Evolutionary conservation across 2,113 vertebrate genomes (phyloP), one percentile per base, ranked within the genome.

Genomic region (Paraplagusia blochii): DNA sequence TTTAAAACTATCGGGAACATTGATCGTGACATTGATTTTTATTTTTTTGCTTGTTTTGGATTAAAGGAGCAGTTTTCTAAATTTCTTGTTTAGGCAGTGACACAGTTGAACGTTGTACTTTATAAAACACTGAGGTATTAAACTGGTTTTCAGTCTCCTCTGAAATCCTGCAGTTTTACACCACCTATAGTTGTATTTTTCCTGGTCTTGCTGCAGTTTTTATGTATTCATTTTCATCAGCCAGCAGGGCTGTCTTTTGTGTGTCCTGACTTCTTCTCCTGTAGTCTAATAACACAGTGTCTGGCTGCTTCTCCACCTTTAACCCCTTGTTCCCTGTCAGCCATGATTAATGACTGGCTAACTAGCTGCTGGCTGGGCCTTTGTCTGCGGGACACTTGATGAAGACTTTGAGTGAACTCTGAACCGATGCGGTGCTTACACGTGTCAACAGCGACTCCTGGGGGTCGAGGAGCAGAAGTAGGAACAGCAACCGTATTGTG

Each of bases 301-400:
- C 66, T 72, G 65, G 76, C 75, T 79, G 76, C 72, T 56, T 44
- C 60, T 40, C 51, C 55, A 66, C 81, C 74, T 79, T 66, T 74
- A 71, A 79, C 72, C 77, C 56, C 44, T 40, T 29, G 62, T 63
- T 81, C 74, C 69, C 33, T 85, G 82, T 86, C 84, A 85, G 71
- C 74, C 55, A 48, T 83, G 79, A 87, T 86, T 82, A 87, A 86
- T 85, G 82, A 55, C 72, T 63, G 62, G 33, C 72, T 71, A 66
- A 69, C 71, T 81, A 74, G 61, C 71, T 70, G 74, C 47, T 76
- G 33, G 51, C 66, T 45, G 44, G 56, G 42, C 64, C 60, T 64
- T 76, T 77, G 80, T 85, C 62, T 71, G 74, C 67, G 44, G 58
- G 69, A 61, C 58, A 67, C 78, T 63, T 79, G 69, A 81, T 80